These are phyloP conservation scores for Drosophila pseudotakahashii DNA, from an alignment of 2,888 invertebrate genomes.

Conservation along the genomic window DNA sequence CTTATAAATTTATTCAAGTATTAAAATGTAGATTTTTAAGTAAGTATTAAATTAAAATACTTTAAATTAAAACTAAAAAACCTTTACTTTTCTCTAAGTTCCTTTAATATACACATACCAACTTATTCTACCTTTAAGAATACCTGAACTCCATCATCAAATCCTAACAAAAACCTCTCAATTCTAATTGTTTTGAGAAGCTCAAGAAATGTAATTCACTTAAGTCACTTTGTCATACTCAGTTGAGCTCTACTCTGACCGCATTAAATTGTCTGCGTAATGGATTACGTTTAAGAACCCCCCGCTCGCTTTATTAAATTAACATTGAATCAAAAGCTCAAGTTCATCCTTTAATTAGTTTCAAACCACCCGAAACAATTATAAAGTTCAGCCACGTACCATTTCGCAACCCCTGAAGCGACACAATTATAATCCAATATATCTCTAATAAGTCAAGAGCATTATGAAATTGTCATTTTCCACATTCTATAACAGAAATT, in stretches of 20 bases:
- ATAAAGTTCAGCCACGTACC: constrained; percentile 36
- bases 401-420: constrained; percentile 15
- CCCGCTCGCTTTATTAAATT: constrained; percentile 31
- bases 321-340: constrained; percentile 30
- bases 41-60: too few species aligned
- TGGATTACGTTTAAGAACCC: constrained; percentile 24
- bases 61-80: too few species aligned
- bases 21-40: too few species aligned
- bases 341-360: constrained; percentile 18
- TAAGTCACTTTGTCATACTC: constrained; percentile 1
- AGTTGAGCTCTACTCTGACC: background rate
- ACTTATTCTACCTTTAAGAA: background rate
- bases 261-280: constrained; percentile 28
- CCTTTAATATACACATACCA: background rate
- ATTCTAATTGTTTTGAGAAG: background rate
- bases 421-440: constrained; percentile 39
- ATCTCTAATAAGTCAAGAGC: constrained; percentile 44
- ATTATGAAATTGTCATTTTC: constrained; percentile 42
- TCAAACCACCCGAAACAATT: constrained; percentile 30
- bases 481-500: constrained; percentile 37
- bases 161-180: background rate
- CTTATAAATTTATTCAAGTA: too few species aligned
- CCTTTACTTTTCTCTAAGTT: background rate
- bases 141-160: background rate
- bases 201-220: constrained; percentile 11